Evolutionary conservation across 2,888 invertebrate genomes (phyloP), one percentile per base, ranked within the genome.

Genomic region (Siphlonurus alternatus): DNA sequence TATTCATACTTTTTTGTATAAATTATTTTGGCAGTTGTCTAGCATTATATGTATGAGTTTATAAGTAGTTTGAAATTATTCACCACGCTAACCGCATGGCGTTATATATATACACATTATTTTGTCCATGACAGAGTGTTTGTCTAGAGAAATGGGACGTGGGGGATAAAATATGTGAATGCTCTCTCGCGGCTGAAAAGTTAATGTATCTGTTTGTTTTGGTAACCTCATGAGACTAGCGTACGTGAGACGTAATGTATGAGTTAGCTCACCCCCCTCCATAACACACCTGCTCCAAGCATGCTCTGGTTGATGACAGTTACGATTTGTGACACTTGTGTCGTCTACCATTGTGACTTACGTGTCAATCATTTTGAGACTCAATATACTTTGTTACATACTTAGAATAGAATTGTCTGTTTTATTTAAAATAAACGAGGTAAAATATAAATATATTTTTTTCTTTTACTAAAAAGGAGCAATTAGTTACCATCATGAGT

Each of bases 151-250:
- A 38, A 38, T 38, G 38, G 38, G 38, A 38, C 38, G 15, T 38
- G 38, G 7, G 5, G 15, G 5, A 38, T 38, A 38, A 5, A 38
- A 15, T 38, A 38, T 38, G 15, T 38, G 15, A 38, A 5, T 10
- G 19, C 56, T 7, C 15, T 51, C 53, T 7, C 5, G 56, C 56
- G 56, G 7, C 20, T 56, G 56, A 56, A 56, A 56, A 56, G 7
- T 56, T 56, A 56, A 56, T 56, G 56, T 56, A 56, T 56, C 56
- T 56, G 56, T 56, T 56, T 56, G 56, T 56, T 56, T 56, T 5
- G 56, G 56, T 38, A 38, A 38, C 38, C 38, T 38, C 38, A 38
- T 10, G 38, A 38, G 38, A 38, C 7, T n/a, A n/a, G n/a, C n/a
- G n/a, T n/a, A n/a, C n/a, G n/a, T n/a, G n/a, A n/a, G n/a, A n/a